phyloP scores from a whole-genome alignment of 2,888 invertebrate species.

The Eugnorisma glareosa region DNA sequence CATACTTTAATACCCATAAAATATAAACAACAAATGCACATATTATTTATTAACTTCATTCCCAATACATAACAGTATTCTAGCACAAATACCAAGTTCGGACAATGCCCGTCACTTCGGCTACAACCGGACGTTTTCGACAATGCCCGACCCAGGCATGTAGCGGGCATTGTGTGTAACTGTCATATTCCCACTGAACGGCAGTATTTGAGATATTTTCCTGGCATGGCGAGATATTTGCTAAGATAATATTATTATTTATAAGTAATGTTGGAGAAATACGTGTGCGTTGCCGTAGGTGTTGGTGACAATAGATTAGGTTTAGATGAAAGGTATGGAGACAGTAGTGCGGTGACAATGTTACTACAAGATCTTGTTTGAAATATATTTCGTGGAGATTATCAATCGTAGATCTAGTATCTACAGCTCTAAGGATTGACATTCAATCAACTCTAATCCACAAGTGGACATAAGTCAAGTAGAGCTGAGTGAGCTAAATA shows the following conservation, averaged over 20 bases:
- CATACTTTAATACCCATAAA: neutral
- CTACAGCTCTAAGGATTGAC: no score
- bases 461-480: no score
- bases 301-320: constrained; percentile 16
- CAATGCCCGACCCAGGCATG: constrained; percentile 62
- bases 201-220: constrained; percentile 61
- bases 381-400: neutral
- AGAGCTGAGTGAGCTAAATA: no score
- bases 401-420: neutral
- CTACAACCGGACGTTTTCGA: constrained; percentile 71
- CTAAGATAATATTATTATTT: constrained; percentile 46
- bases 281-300: constrained; percentile 15
- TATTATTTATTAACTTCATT: constrained; percentile 23
- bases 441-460: no score
- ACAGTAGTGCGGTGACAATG: neutral
- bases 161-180: constrained; percentile 63
- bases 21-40: neutral
- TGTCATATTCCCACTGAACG: constrained; percentile 59
- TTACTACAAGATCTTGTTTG: neutral
- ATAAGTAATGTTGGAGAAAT: constrained; percentile 32
- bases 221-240: constrained; percentile 53
- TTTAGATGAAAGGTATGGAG: neutral
- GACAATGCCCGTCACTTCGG: constrained; percentile 83
- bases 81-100: constrained; percentile 61
- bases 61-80: constrained; percentile 43